phyloP scores from a whole-genome alignment of 2,888 invertebrate species.

The Lycaena phlaeas region DNA sequence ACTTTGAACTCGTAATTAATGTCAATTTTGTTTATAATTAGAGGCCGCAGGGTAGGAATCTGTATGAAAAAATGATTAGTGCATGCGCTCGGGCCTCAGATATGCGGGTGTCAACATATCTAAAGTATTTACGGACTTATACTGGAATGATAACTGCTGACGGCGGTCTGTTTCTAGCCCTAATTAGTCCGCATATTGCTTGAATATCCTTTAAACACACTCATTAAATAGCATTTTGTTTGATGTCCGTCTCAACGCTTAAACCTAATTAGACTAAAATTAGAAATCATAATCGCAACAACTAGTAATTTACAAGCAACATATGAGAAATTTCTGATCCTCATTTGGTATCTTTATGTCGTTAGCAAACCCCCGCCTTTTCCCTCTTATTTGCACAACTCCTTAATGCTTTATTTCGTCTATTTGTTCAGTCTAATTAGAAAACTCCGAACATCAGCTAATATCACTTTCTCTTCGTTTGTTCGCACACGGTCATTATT shows the following conservation, averaged over 20 bases:
- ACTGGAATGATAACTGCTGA: constrained; percentile 24
- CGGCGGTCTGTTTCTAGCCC: constrained; percentile 25
- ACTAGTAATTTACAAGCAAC: constrained; percentile 1
- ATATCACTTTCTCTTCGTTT: constrained; percentile 51
- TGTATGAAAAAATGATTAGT: constrained; percentile 39
- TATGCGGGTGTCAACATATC: constrained; percentile 26
- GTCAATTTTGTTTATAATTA: constrained; percentile 67
- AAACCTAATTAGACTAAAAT: constrained; percentile 18
- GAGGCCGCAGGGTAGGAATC: constrained; percentile 24
- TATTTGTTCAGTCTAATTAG: constrained; percentile 69
- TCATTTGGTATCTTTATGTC: constrained; percentile 1
- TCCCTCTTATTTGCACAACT: constrained; percentile 60
- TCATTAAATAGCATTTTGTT: constrained; percentile 23
- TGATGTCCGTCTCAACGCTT: constrained; percentile 20
- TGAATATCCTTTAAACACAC: constrained; percentile 20
- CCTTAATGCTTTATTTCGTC: constrained; percentile 70
- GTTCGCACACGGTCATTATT: constrained; percentile 21
- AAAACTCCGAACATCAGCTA: constrained; percentile 64
- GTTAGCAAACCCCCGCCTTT: constrained; percentile 25
- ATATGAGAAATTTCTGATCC: constrained; percentile 1
- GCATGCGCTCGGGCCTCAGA: constrained; percentile 22
- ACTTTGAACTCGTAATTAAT: constrained; percentile 59
- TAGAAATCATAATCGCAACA: constrained; percentile 7
- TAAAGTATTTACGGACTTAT: constrained; percentile 21
- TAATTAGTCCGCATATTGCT: constrained; percentile 21